Base-by-base conservation (phyloP, 2,797 vertebrate genomes). In the Octomys mimax region DNA sequence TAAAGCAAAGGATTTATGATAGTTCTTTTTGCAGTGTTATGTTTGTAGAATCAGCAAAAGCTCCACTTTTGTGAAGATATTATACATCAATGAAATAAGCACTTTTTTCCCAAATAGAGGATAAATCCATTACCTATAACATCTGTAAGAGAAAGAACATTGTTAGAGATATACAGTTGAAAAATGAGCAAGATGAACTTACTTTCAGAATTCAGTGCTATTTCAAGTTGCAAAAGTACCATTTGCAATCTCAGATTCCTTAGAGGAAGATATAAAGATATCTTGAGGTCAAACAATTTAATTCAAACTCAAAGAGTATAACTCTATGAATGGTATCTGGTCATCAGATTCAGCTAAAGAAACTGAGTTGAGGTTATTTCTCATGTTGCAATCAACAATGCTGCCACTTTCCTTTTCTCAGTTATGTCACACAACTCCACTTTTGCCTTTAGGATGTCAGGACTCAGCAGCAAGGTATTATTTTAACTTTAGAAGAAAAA, bases 401-500 rank as follows among this genome's bases (percentile, higher is more conserved):
- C 4, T 16, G 33, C 11, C 1, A 3, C 22, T 39, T 95, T 89
- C 18, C 90, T 80, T 84, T 70, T 70, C 13, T 92, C 61, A 93
- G 0, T 85, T 95, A 87, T 71, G 13, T 24, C 10, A 26, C 1
- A 4, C 66, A 61, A n/a, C 46, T 97, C n/a, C 21, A 4, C 91
- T 97, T 92, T 78, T 85, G 68, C 89, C 42, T 96, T 68, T 79
- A 80, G 21, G 39, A 89, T 93, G 8, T 33, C 31, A 95, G 36
- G 7, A 92, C 68, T 89, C 49, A 68, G 22, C 13, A 71, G 49
- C 0, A 46, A 93, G 86, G 79, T 92, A 61, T 89, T 94, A 82
- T 77, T 95, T 95, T 71, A 10, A 71, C 66, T 96, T 91, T 87
- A 80, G 46, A 84, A 85, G 82, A 96, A 89, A 73, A 87, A 71